Evolutionary conservation across 2,797 vertebrate genomes (phyloP).

Genomic region (Arrhamphus sclerolepis): DNA sequence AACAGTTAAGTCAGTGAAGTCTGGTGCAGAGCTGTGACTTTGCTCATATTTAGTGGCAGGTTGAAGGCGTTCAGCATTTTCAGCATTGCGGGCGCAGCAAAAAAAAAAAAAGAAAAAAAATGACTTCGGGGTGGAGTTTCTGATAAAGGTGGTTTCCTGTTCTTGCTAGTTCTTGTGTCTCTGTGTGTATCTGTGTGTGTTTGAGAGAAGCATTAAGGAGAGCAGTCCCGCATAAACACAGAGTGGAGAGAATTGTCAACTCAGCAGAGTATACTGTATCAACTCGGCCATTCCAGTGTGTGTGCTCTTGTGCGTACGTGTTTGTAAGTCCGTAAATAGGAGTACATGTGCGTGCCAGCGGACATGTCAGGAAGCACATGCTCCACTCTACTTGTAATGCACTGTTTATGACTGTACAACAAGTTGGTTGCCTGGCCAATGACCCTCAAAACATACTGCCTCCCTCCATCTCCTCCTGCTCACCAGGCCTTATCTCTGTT

Average conservation of each 20-base stretch:
- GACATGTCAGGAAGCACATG: slow-evolving; percentile 21
- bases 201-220: slow-evolving; percentile 13
- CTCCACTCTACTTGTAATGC: slow-evolving; percentile 30
- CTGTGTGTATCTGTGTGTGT: not conserved
- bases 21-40: slow-evolving; percentile 18
- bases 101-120: slow-evolving; percentile 16
- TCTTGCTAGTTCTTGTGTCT: slow-evolving; percentile 63
- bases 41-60: slow-evolving; percentile 29
- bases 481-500: slow-evolving; percentile 52
- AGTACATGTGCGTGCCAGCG: slow-evolving; percentile 33
- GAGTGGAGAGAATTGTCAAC: slow-evolving; percentile 50
- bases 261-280: slow-evolving; percentile 44
- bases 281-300: slow-evolving; percentile 29
- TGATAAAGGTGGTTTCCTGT: slow-evolving; percentile 83
- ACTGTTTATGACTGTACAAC: slow-evolving; percentile 52
- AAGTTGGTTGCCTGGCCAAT: slow-evolving; percentile 66
- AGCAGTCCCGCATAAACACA: slow-evolving; percentile 56
- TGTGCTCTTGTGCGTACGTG: slow-evolving; percentile 9
- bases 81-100: slow-evolving; percentile 41
- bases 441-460: slow-evolving; percentile 53
- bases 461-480: slow-evolving; percentile 31
- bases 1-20: too few species aligned
- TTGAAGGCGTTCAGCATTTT: slow-evolving; percentile 27
- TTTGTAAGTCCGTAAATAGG: slow-evolving; percentile 11
- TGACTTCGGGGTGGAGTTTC: slow-evolving; percentile 58